Base-by-base conservation (phyloP, 2,888 invertebrate species). In the Tortricodes alternella region DNA sequence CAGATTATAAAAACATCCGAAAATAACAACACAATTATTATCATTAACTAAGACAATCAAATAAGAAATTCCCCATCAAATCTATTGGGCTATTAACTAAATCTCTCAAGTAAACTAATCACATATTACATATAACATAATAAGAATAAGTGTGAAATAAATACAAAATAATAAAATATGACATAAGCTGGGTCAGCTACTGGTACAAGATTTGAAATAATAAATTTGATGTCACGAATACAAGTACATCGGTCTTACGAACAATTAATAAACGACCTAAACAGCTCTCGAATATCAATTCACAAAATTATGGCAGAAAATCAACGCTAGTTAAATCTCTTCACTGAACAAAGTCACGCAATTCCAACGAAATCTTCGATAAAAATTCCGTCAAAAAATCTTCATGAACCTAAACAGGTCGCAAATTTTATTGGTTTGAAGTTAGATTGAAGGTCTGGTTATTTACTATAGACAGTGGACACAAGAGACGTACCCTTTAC, bases 401-500 rank as follows among this genome's bases (percentile, higher is more conserved):
- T n/a, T n/a, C n/a, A n/a, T 43, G 35, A 32, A 53, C 37, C 34
- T 24, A 15, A 21, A 35, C 15, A 48, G 24, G 27, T 39, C 18
- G 24, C 2, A 27, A 48, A 23, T 27, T 27, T 5, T 48, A 34
- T 46, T n/a, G n/a, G n/a, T n/a, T 52, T 46, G 43, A 38, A 37
- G 32, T 53, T 43, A 48, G 32, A 35, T 21, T 39, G 46, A 55
- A 52, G 35, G 13, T 21, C 8, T 16, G 19, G 34, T 35, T 61
- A 46, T 61, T 59, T 58, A 50, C 55, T 49, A 46, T 34, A 38
- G 59, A 53, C 51, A 50, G 38, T 41, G 53, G 44, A 46, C 50
- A 61, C 59, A 59, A 46, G 29, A 43, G 53, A 32, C 46, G 35
- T 59, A 49, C 57, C 61, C 58, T 52, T 52, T 27, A 50, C 43